Conservation (phyloP, 2,113 vertebrate species). For the Nerophis lumbriciformis region DNA sequence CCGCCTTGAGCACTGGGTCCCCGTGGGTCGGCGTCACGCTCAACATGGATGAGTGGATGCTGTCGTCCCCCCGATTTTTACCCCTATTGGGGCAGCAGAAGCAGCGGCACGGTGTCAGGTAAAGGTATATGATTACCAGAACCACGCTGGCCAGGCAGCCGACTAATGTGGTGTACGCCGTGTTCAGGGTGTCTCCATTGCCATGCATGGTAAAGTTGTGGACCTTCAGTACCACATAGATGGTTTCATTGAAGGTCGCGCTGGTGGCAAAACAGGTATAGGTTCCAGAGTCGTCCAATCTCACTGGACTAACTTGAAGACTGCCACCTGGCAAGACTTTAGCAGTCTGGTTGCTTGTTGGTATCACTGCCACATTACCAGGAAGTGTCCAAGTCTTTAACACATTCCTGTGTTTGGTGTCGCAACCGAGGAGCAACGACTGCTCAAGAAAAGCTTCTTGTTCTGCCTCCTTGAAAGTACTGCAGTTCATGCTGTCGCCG, state of each 20-base stretch:
- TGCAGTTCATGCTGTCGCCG: conserved; percentile 83
- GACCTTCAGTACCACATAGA: conserved; percentile 88
- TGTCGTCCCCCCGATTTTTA: conserved; percentile 80
- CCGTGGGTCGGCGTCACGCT: conserved; percentile 88
- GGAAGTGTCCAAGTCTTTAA: conserved; percentile 84
- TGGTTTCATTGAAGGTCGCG: conserved; percentile 85
- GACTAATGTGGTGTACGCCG: conserved; percentile 94
- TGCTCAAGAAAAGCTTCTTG: conserved; percentile 84
- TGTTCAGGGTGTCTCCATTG: conserved; percentile 83
- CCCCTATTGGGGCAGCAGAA: conserved; percentile 83
- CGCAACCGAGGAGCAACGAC: conserved; percentile 77
- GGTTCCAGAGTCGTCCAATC: conserved; percentile 79
- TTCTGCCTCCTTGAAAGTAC: conserved; percentile 78
- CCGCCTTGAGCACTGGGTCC: conserved; percentile 67
- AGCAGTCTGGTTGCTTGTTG: conserved; percentile 74
- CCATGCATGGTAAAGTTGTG: conserved; percentile 84
- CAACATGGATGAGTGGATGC: conserved; percentile 92
- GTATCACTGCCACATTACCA: conserved; percentile 65
- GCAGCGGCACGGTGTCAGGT: conserved; percentile 92
- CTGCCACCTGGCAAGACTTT: conserved; percentile 74
- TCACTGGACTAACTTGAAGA: conserved; percentile 74
- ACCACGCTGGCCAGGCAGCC: conserved; percentile 93
- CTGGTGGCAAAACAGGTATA: conserved; percentile 86
- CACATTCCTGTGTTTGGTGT: conserved; percentile 80
- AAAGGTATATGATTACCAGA: conserved; percentile 93